Evolutionary conservation across 2,888 invertebrate genomes (phyloP), one percentile per base, ranked within the genome.

Genomic region (Eupelmus urozonus): DNA sequence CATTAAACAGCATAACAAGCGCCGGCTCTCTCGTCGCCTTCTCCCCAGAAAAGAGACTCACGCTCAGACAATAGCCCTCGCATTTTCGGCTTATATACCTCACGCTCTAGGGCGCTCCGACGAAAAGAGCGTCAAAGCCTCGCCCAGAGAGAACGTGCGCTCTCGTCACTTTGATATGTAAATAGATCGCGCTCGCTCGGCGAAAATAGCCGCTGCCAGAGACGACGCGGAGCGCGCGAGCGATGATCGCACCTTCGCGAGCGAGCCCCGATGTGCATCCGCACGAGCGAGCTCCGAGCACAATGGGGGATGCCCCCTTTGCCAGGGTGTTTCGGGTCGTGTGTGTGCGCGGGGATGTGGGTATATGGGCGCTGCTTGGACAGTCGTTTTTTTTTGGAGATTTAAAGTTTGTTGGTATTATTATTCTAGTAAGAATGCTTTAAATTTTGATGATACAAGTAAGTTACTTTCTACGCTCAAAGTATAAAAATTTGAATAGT

Each of bases 161-260:
- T 29, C 59, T 83, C 84, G 53, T 87, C 88, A 89, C 89, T 89
- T 89, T 89, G 89, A 89, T 88, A 89, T 89, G 89, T 88, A 89
- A 89, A 89, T 89, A 89, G 81, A 86, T 86, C 84, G 74, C 59
- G 57, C 55, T 20, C 49, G 40, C 20, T 45, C 2, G 57, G 20
- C 5, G 16, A 42, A 49, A 55, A 40, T 5, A 40, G 60, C 2
- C 0, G 20, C 59, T 27, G 51, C 5, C 29, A n/a, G n/a, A n/a
- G 51, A 29, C 23, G 71, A 25, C 18, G 71, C 70, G n/a, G n/a
- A n/a, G n/a, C n/a, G n/a, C 51, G 78, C 70, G 71, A 55, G 53
- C 59, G 70, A 29, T 40, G 45, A 34, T 71, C 67, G 74, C 79
- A 79, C 75, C 75, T 75, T 79, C 69, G 27, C 16, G 7, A 34